These are phyloP conservation scores for Etheostoma cragini DNA, from an alignment of 2,113 vertebrate genomes.

Conservation along the genomic window DNA sequence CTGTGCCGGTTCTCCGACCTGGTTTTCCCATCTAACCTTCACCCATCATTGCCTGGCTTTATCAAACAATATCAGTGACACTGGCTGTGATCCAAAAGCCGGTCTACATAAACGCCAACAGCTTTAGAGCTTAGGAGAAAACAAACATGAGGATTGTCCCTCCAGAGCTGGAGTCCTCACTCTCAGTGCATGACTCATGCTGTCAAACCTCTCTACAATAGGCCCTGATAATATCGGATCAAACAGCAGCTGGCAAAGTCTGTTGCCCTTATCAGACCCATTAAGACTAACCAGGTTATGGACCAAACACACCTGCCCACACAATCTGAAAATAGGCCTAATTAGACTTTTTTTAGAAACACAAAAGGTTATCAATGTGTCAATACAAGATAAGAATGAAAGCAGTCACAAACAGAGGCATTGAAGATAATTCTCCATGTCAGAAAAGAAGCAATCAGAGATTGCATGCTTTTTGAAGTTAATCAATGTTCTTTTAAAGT, in stretches of 20 bases:
- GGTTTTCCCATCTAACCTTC: slow-evolving; percentile 22
- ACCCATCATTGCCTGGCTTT: slow-evolving; percentile 22
- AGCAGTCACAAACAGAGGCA: slow-evolving; percentile 1
- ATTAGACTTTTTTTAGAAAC: slow-evolving; percentile 15
- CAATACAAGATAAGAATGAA: slow-evolving; percentile 36
- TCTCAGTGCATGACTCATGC: not conserved
- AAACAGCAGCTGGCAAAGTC: slow-evolving; percentile 16
- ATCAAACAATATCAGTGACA: slow-evolving; percentile 20
- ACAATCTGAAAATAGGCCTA: slow-evolving; percentile 6
- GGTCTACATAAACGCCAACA: slow-evolving; percentile 37
- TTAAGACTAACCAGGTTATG: not conserved
- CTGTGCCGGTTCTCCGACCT: not conserved
- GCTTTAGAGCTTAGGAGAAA: slow-evolving; percentile 68
- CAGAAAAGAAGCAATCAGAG: not conserved
- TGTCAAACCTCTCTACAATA: slow-evolving; percentile 21
- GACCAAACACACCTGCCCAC: not conserved
- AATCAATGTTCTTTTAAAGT: slow-evolving; percentile 5
- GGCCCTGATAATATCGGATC: slow-evolving; percentile 23
- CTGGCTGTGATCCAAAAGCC: slow-evolving; percentile 12
- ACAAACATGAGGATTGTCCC: slow-evolving; percentile 53
- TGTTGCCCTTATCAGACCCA: not conserved
- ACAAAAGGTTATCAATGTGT: slow-evolving; percentile 33
- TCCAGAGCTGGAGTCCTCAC: slow-evolving; percentile 43
- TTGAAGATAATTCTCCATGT: not conserved
- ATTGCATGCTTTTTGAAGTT: not conserved